A percentile compares a stretch with the other conserved stretches of the same genome.
phyloP scores from a whole-genome alignment of 2,113 vertebrate genomes.

The Oxygymnocypris stewartii region DNA sequence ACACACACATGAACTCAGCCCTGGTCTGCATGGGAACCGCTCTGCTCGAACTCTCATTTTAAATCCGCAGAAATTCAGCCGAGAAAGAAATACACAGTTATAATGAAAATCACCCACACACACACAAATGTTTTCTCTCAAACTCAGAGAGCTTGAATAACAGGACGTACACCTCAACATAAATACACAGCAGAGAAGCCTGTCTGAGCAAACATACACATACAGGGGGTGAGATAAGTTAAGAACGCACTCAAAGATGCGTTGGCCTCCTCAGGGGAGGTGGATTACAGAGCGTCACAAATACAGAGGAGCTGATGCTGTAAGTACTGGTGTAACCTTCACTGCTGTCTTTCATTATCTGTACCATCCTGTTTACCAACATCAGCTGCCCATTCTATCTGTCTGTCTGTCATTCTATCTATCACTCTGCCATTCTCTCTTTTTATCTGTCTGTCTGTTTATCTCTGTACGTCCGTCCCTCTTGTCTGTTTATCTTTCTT shows the following conservation, averaged over 20 bases:
- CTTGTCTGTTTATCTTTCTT: no score
- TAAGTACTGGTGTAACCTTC: conserved; percentile 17
- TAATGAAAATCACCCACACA: not conserved
- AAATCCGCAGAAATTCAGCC: conserved; percentile 14
- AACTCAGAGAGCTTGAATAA: conserved; percentile 22
- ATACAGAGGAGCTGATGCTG: conserved; percentile 6
- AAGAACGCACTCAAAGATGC: conserved; percentile 21
- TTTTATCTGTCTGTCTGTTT: not conserved
- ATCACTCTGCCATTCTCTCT: not conserved
- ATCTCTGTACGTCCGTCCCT: no score
- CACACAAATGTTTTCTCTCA: no score
- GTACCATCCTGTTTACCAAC: conserved; percentile 20
- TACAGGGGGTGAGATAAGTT: not conserved
- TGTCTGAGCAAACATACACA: not conserved
- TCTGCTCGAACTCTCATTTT: not conserved
- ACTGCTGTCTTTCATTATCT: conserved; percentile 33
- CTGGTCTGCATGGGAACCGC: not conserved
- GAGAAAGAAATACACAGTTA: not conserved
- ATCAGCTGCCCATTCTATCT: not conserved
- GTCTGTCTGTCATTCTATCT: not conserved
- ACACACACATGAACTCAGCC: conserved; percentile 18
- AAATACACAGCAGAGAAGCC: conserved; percentile 31
- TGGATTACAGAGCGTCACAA: conserved; percentile 43
- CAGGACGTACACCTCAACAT: conserved; percentile 28
- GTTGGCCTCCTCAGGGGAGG: not conserved